Percentiles rank a stretch among this genome's conserved stretches.
Evolutionary conservation across 1,140 invertebrate species (phyloP).

Genomic region (Parapsyche elsis): DNA sequence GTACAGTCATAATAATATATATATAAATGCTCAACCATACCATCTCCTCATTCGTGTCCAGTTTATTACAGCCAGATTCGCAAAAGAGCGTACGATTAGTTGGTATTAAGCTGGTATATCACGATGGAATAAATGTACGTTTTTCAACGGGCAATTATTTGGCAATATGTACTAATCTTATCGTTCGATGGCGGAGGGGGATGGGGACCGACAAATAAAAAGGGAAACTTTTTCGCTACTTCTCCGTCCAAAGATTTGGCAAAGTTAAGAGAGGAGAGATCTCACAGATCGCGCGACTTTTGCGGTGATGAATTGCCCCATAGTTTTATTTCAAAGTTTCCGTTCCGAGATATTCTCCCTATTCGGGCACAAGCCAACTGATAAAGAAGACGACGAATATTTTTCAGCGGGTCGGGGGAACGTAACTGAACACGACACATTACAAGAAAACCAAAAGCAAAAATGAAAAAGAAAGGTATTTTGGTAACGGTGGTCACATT

Average conservation of each 20-base stretch:
- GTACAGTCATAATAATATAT: too few species aligned
- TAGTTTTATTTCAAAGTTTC: constrained; percentile 33
- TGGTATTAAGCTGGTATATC: neutral
- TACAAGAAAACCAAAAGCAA: neutral
- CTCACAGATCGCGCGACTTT: constrained; percentile 25
- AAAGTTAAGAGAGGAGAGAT: constrained; percentile 12
- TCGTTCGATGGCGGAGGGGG: neutral
- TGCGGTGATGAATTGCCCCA: constrained; percentile 31
- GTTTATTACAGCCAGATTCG: too few species aligned
- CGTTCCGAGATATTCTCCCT: constrained; percentile 15
- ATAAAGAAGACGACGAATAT: constrained; percentile 12
- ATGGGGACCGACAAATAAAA: too few species aligned
- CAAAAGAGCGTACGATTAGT: too few species aligned
- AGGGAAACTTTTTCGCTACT: constrained; percentile 16
- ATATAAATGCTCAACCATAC: too few species aligned
- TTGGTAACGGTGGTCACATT: neutral
- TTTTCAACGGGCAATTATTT: constrained; percentile 13
- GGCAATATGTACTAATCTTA: constrained; percentile 35
- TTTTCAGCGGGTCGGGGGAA: neutral
- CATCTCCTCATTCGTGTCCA: too few species aligned
- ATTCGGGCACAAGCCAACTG: neutral
- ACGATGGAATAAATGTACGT: neutral
- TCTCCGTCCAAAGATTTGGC: neutral
- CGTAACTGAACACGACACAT: neutral
- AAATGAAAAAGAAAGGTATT: neutral